phyloP scores from a whole-genome alignment of 2,797 vertebrate genomes.

The Notoglanidium macrostoma region DNA sequence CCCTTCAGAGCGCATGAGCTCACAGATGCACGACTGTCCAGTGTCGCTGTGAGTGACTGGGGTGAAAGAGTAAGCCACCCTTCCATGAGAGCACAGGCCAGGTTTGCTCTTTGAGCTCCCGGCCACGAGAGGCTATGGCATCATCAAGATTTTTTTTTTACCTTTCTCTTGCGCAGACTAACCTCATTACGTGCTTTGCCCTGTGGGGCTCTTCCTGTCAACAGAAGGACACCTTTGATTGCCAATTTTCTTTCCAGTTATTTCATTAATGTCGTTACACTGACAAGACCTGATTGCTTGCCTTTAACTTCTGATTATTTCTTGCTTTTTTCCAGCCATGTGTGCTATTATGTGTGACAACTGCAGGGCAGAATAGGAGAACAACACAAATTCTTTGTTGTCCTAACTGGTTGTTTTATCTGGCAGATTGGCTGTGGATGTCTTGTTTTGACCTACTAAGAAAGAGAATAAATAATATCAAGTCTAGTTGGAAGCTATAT shows the following conservation, averaged over 20 bases:
- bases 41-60: too few species aligned
- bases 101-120: too few species aligned
- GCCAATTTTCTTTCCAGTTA: slow-evolving; percentile 52
- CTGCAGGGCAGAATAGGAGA: neutral
- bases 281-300: slow-evolving; percentile 32
- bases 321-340: slow-evolving; percentile 19
- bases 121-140: too few species aligned
- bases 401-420: slow-evolving; percentile 20
- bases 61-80: too few species aligned
- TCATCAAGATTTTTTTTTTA: neutral
- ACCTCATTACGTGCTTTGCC: slow-evolving; percentile 46
- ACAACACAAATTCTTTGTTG: slow-evolving; percentile 20
- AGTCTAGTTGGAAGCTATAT: neutral
- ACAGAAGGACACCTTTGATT: slow-evolving; percentile 49
- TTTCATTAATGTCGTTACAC: slow-evolving; percentile 45
- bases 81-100: too few species aligned
- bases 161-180: slow-evolving; percentile 19
- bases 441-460: neutral
- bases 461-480: neutral
- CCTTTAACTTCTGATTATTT: slow-evolving; percentile 27
- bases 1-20: too few species aligned
- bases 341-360: neutral
- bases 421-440: slow-evolving; percentile 16
- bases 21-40: too few species aligned
- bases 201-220: slow-evolving; percentile 48